Evolutionary conservation across 2,888 invertebrate genomes (phyloP).

Genomic region (Clitarchus hookeri): DNA sequence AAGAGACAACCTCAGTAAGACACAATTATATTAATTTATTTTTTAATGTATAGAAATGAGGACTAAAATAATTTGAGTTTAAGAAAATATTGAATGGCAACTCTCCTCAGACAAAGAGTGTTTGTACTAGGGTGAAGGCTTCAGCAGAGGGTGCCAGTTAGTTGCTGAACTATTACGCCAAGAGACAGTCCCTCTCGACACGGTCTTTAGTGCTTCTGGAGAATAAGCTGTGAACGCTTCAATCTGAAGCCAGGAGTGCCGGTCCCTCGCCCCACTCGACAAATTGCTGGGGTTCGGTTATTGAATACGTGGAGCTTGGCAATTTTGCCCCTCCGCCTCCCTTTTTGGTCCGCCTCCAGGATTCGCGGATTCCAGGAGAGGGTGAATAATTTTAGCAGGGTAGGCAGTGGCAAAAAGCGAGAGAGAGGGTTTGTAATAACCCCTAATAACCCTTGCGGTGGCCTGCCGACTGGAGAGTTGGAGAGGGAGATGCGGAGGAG

Average conservation of each 20-base stretch:
- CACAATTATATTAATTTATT: too few species aligned
- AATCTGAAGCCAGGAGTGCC: neutral
- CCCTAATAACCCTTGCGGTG: neutral
- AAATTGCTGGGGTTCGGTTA: conserved; percentile 10
- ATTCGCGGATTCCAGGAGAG: neutral
- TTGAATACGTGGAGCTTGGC: neutral
- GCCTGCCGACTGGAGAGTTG: neutral
- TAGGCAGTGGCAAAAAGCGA: neutral
- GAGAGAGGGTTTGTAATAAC: neutral
- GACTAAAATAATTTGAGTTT: too few species aligned
- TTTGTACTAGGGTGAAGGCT: too few species aligned
- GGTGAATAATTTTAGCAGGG: conserved; percentile 7
- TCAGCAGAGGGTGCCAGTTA: too few species aligned
- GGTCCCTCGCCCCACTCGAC: neutral
- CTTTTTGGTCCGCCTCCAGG: neutral
- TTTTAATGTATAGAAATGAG: too few species aligned
- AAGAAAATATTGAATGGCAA: too few species aligned
- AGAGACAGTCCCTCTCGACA: neutral
- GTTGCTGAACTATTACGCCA: too few species aligned
- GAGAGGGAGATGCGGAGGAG: neutral
- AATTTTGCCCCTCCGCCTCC: neutral
- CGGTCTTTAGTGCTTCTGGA: neutral
- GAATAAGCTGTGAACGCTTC: neutral
- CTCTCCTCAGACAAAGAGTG: too few species aligned
- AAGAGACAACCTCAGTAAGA: too few species aligned